Evolutionary conservation across 2,113 vertebrate species (phyloP), one percentile per base, ranked within the genome.

Genomic region (Hypanus sabinus): DNA sequence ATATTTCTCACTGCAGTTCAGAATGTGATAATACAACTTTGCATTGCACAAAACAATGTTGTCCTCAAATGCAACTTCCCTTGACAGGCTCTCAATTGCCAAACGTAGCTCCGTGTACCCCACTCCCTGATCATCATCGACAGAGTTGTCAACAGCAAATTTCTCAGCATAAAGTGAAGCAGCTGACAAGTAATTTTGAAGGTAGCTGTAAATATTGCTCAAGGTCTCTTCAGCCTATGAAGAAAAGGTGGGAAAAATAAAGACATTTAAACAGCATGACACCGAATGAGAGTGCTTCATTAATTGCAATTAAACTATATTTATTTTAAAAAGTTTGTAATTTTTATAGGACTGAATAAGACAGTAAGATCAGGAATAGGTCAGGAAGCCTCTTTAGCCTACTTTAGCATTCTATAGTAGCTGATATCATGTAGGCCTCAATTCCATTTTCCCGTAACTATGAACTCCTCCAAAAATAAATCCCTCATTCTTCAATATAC

Each of bases 111-210:
- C 9, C 0, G 33, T 46, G 90, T 92, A 92, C 38, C 90, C 65
- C 3, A 8, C 3, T 38, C 62, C 90, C 68, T 71, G 30, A 33
- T 46, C 68, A 70, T 71, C 8, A 9, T 92, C 90, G 22, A 92
- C 90, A 71, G 90, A 92, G 68, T 92, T 92, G 90, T 92, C 90
- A 71, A 92, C 36, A 12, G 68, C 36, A 30, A 92, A 92, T 71
- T 36, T 92, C 90, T 92, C 62, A 92, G 68, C 90, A 46, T 92
- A 27, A 92, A 92, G 90, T 71, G 70, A n/a, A 38, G n/a, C 20
- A 18, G 65, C 5, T 71, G 90, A 65, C n/a, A 92, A 71, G 71
- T 71, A 2, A 12, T 92, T 24, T 24, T 71, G 65, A 36, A 92
- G 62, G 6, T 92, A 92, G 24, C 33, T 71, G 38, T 92, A 92